phyloP scores from a whole-genome alignment of 2,888 invertebrate species.

The Acanthosepion lycidas region DNA sequence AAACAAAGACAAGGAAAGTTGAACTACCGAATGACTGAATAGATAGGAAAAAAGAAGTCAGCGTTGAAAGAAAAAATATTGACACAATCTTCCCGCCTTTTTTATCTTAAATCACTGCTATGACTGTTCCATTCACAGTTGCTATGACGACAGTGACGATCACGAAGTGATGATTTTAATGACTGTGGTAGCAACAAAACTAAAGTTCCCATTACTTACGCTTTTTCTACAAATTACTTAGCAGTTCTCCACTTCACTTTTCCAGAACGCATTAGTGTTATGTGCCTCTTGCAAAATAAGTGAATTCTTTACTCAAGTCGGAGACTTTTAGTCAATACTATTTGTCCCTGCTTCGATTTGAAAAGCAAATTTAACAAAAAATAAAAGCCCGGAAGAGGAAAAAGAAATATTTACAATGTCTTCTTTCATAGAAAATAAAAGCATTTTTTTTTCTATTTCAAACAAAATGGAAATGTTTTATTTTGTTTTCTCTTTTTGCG shows the following conservation, averaged over 20 bases:
- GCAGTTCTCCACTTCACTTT: neutral
- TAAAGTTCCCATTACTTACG: neutral
- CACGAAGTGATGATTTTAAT: neutral
- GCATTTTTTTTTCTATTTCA: neutral
- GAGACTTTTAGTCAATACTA: neutral
- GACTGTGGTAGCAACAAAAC: neutral
- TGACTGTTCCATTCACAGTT: no score
- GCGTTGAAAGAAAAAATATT: no score
- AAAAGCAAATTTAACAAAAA: neutral
- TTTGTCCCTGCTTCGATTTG: neutral
- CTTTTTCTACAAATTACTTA: neutral
- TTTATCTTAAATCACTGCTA: no score
- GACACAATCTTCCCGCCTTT: no score
- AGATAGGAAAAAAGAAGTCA: no score
- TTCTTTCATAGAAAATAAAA: neutral
- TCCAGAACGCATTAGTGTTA: neutral
- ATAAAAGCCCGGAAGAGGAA: neutral
- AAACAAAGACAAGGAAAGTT: no score
- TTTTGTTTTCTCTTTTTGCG: neutral
- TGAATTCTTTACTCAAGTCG: neutral
- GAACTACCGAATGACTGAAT: no score
- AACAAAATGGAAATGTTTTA: neutral
- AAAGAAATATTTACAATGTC: neutral
- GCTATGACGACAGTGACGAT: no score
- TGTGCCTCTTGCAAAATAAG: neutral